Base-by-base conservation (phyloP, 2,113 vertebrate species). In the Ceyx melanurus region DNA sequence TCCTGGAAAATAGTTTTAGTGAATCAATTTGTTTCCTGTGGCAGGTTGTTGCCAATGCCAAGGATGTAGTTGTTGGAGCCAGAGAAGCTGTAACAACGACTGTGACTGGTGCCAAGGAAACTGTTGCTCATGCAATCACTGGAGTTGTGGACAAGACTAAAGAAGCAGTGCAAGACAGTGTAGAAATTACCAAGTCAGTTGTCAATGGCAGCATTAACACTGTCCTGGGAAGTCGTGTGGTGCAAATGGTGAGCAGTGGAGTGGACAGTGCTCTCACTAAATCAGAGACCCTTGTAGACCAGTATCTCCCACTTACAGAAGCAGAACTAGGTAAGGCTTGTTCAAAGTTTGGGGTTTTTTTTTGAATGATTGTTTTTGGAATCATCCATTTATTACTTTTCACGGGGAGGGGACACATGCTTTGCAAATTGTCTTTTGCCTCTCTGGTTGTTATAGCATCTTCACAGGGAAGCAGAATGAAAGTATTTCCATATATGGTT, bases 141-240 rank as follows among this genome's bases (percentile, higher is more conserved):
- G 98, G 97, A 76, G 96, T 98, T 58, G 80, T 97, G 81, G 97
- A 86, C 86, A 98, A 95, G 92, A 97, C 97, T 37, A 98, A 97
- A 75, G 98, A 97, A 14, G 98, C 97, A 0, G 94, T 99, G 93
- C 98, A 98, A 62, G 98, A 95, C 19, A 95, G 99, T 1, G 86
- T 99, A 95, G 98, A 98, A 93, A 98, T 97, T 89, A 99, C 99
- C 42, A 98, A 93, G 77, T 97, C 98, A 1, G 97, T 97, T 29
- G 98, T 99, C 15, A 97, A 61, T 50, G 98, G 96, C 65, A 95
- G 97, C 29, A 98, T 99, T 80, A 98, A 97, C 94, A 98, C 98
- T 2, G 98, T 99, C 65, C 94, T 99, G 20, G 95, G 97, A 33
- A 97, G 97, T 84, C 96, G 91, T 51, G 95, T 98, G 64, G 70